Percentiles rank a stretch among this genome's conserved stretches.
These are phyloP conservation scores for Trachymyrmex septentrionalis DNA, from an alignment of 1,140 invertebrate species.

Conservation along the genomic window DNA sequence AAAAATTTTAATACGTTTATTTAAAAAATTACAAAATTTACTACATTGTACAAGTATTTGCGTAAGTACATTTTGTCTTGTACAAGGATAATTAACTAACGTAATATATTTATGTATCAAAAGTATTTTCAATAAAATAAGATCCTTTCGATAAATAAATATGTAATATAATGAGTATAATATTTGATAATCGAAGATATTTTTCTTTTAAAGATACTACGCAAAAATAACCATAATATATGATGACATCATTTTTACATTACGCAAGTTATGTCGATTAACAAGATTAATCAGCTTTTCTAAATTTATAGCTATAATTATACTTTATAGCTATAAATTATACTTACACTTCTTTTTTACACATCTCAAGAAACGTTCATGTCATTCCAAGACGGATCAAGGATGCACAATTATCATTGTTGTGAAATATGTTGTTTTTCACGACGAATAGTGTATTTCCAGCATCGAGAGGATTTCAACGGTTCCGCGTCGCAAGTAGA, in stretches of 20 bases:
- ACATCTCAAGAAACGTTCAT: not conserved
- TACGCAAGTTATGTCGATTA: not conserved
- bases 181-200: not conserved
- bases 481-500: constrained; percentile 41
- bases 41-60: not conserved
- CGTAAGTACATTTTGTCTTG: not conserved
- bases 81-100: not conserved
- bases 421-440: not conserved
- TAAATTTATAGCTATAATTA: constrained; percentile 2
- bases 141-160: too few species aligned
- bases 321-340: constrained; percentile 7
- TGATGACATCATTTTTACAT: not conserved
- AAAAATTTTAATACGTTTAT: not conserved
- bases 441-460: not conserved
- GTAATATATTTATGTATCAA: not conserved
- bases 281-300: not conserved
- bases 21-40: not conserved
- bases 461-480: constrained; percentile 34
- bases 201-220: not conserved
- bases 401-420: constrained; percentile 8
- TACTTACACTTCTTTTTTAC: not conserved
- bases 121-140: not conserved
- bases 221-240: not conserved
- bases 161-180: too few species aligned
- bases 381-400: not conserved